phyloP scores from a whole-genome alignment of 2,888 invertebrate genomes.

The Blera fallax region DNA sequence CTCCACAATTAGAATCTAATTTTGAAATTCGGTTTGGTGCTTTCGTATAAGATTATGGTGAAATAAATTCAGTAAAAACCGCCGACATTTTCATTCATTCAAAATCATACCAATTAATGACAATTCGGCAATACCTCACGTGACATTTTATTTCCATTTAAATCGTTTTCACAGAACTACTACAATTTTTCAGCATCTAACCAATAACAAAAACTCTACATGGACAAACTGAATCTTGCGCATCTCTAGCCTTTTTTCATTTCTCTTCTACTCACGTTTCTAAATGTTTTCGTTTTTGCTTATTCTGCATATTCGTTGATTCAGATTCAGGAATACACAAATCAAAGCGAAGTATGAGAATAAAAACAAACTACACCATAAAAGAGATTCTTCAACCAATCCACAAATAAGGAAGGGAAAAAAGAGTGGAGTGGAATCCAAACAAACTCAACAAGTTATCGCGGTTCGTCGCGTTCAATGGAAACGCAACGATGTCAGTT shows the following conservation, averaged over 20 bases:
- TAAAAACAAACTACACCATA: not conserved
- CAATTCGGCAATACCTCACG: too few species aligned
- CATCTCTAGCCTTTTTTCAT: not conserved
- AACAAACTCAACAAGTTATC: constrained; percentile 60
- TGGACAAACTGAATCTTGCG: not conserved
- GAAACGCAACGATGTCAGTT: constrained; percentile 28
- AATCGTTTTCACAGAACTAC: not conserved
- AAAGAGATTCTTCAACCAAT: not conserved
- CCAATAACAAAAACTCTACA: not conserved
- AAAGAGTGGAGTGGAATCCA: not conserved
- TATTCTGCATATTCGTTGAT: not conserved
- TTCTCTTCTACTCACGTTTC: not conserved
- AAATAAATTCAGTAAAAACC: too few species aligned
- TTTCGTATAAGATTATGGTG: too few species aligned
- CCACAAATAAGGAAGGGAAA: not conserved
- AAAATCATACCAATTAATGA: too few species aligned
- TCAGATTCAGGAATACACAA: not conserved
- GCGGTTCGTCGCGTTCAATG: constrained; percentile 38
- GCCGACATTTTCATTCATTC: too few species aligned
- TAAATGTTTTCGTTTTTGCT: not conserved
- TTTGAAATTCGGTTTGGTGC: too few species aligned
- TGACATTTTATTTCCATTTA: too few species aligned
- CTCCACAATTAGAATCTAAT: too few species aligned
- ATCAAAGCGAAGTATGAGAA: not conserved
- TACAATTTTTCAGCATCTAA: not conserved